Evolutionary conservation across 2,113 vertebrate species (phyloP).

Genomic region (Melanostigma gelatinosum): DNA sequence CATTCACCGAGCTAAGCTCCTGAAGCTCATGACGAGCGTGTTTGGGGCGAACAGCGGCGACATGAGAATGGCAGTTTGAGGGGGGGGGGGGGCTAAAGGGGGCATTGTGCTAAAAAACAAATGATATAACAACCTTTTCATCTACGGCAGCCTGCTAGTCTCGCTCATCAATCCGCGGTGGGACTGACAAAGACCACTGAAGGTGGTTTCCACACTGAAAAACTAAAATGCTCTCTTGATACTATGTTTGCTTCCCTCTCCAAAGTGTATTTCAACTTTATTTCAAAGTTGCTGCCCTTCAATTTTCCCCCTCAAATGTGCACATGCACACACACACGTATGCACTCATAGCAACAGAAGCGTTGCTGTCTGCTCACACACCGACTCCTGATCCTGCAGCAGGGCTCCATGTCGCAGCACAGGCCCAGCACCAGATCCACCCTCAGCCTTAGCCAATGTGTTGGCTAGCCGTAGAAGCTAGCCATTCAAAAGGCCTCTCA

Average conservation of each 20-base stretch:
- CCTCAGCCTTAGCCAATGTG: slow-evolving; percentile 91
- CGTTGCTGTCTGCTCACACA: slow-evolving; percentile 11
- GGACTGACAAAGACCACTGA: slow-evolving; percentile 6
- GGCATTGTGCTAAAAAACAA: slow-evolving; percentile 59
- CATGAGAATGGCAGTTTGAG: slow-evolving; percentile 52
- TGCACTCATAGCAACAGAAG: neutral
- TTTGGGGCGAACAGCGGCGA: slow-evolving; percentile 48
- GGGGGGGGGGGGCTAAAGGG: slow-evolving; percentile 37
- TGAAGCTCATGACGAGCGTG: slow-evolving; percentile 37
- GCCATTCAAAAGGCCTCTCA: slow-evolving; percentile 81
- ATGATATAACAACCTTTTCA: slow-evolving; percentile 67
- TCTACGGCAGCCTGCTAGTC: slow-evolving; percentile 28
- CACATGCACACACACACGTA: neutral
- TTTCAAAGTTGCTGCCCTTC: slow-evolving; percentile 18
- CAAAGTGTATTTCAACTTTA: slow-evolving; percentile 15
- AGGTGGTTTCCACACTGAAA: neutral
- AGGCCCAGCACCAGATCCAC: slow-evolving; percentile 85
- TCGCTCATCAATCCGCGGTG: slow-evolving; percentile 1
- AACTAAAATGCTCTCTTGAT: slow-evolving; percentile 12
- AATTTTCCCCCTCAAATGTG: slow-evolving; percentile 3
- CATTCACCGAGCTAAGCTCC: slow-evolving; percentile 37
- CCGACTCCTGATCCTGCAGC: slow-evolving; percentile 74
- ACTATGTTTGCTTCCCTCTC: neutral
- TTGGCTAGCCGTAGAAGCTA: slow-evolving; percentile 83
- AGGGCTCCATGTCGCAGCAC: slow-evolving; percentile 83